Base-by-base conservation (phyloP, 23 tunicate genomes). In the Halocynthia aurantium region DNA sequence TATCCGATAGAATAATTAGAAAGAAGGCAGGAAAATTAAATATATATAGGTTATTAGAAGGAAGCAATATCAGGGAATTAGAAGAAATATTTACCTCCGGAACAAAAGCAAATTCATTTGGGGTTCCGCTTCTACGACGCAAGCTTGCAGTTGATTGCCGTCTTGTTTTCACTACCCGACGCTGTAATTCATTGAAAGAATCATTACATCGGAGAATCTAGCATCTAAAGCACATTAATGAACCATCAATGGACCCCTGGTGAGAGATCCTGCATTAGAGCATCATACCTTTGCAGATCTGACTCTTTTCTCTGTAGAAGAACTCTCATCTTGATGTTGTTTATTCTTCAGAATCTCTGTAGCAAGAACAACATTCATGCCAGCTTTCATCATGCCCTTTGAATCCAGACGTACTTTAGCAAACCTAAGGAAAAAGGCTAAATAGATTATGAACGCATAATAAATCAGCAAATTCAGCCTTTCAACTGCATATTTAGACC, bases 351-450 rank as follows among this genome's bases (percentile, higher is more conserved):
- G 18, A 40, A 31, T n/a, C 52, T 82, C 70, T 50, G 57, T 73
- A 15, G 86, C 86, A 18, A 82, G 49, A 7, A 74, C 86, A 10
- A 72, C 86, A 52, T 77, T 75, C 61, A 82, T 75, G 17, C 81
- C 80, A 5, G 18, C 64, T 63, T 82, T 82, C 80, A 82, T 66
- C 80, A 82, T 61, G 7, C 58, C 61, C 57, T 77, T 75, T 49
- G 86, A 73, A 72, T 82, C 78, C 7, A 73, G 63, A 21, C 61
- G 52, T 50, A 60, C 67, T 63, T 52, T 72, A 7, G 85, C 78
- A 72, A 73, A 71, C 60, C 85, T 81, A 11, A 68, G 21, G 2
- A 22, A 5, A n/a, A 15, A 58, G 44, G 44, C 44, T 31, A 31
- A 31, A 31, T 31, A 4, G 44, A 31, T 31, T 31, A 31, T 31